These are phyloP conservation scores for Scaptomyza flava DNA, from an alignment of 2,888 invertebrate species.

Conservation along the genomic window DNA sequence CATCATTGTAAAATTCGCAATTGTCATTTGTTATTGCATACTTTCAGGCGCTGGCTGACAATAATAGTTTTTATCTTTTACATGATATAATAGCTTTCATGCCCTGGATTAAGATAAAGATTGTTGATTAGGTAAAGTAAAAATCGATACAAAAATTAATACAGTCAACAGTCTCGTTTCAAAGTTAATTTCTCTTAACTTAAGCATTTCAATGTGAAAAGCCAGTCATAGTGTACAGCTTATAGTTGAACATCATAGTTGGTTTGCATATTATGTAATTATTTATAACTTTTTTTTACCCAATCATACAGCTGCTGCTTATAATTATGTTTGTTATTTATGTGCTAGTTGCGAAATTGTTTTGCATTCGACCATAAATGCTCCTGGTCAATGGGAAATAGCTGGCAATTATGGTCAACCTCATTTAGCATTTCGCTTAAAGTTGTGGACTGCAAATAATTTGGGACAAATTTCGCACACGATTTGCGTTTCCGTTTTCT, in stretches of 20 bases:
- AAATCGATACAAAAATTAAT: too few species aligned
- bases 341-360: slow-evolving; percentile 40
- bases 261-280: background rate
- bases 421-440: slow-evolving; percentile 12
- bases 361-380: slow-evolving; percentile 19
- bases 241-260: too few species aligned
- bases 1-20: slow-evolving; percentile 26
- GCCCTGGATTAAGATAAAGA: slow-evolving; percentile 8
- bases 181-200: too few species aligned
- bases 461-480: slow-evolving; percentile 22
- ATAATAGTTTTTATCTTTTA: slow-evolving; percentile 13
- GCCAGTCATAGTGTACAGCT: too few species aligned
- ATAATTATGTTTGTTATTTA: slow-evolving; percentile 58
- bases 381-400: slow-evolving; percentile 34
- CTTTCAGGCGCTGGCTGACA: slow-evolving; percentile 41
- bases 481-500: slow-evolving; percentile 22
- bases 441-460: slow-evolving; percentile 26
- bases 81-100: background rate
- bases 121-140: too few species aligned
- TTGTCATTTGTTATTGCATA: slow-evolving; percentile 48
- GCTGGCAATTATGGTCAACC: slow-evolving; percentile 36
- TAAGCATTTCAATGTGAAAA: too few species aligned
- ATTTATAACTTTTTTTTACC: background rate
- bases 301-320: background rate
- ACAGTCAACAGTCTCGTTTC: too few species aligned